phyloP scores from a whole-genome alignment of 2,888 invertebrate species.

The Campoletis raptor region DNA sequence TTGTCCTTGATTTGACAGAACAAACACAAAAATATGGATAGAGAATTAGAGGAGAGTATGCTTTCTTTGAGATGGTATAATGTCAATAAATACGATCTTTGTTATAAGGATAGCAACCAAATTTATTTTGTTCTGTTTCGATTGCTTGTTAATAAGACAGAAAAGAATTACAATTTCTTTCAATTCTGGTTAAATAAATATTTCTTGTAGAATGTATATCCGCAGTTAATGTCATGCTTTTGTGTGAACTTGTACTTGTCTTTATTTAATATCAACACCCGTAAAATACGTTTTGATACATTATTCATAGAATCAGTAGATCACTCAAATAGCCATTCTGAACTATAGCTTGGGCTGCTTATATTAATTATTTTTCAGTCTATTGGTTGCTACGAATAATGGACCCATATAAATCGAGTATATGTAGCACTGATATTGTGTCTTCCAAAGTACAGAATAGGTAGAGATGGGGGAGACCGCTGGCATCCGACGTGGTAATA shows the following conservation, averaged over 20 bases:
- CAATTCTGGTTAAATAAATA: no score
- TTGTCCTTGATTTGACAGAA: not conserved
- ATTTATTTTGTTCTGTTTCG: no score
- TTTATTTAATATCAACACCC: no score
- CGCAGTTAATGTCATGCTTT: no score
- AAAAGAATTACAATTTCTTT: no score
- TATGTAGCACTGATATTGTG: constrained; percentile 38
- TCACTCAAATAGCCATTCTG: not conserved
- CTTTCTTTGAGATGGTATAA: not conserved
- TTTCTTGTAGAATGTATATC: no score
- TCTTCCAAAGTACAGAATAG: constrained; percentile 18
- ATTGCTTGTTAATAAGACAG: no score
- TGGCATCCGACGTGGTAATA: constrained; percentile 78
- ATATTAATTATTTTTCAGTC: constrained; percentile 5
- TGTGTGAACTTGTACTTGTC: no score
- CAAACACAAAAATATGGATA: not conserved
- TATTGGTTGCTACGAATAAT: constrained; percentile 10
- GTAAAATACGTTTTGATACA: not conserved
- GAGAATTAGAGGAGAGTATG: not conserved
- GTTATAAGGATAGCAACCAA: no score
- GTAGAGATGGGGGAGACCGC: constrained; percentile 34
- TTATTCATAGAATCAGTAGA: not conserved
- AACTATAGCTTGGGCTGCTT: not conserved
- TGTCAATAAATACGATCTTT: not conserved
- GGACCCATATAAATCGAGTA: constrained; percentile 21